phyloP scores from a whole-genome alignment of 1,140 invertebrate genomes.

The Hycleus cichorii region DNA sequence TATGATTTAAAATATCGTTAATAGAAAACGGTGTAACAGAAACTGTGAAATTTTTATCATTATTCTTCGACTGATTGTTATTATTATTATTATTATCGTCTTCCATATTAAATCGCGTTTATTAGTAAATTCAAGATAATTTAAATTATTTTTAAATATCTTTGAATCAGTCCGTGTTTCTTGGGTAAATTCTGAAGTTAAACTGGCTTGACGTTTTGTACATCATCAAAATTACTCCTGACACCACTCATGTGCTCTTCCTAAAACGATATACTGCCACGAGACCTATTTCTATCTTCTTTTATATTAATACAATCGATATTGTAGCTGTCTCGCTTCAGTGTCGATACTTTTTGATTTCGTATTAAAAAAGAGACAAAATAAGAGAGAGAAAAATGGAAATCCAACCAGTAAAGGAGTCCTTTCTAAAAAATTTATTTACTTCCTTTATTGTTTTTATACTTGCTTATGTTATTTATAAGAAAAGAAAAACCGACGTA shows the following conservation, averaged over 20 bases:
- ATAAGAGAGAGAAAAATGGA: conserved; percentile 20
- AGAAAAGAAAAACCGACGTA: too few relatives aligned
- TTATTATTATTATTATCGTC: conserved; percentile 19
- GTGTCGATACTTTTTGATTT: conserved; percentile 17
- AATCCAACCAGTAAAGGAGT: too few relatives aligned
- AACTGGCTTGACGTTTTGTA: conserved; percentile 19
- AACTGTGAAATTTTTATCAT: conserved; percentile 25
- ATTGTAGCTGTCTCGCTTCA: conserved; percentile 9
- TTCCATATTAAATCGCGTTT: not conserved
- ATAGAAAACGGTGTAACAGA: conserved; percentile 65
- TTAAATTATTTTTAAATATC: not conserved
- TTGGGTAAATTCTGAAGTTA: conserved; percentile 17
- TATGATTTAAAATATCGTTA: conserved; percentile 63
- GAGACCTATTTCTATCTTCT: conserved; percentile 8
- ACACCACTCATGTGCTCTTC: conserved; percentile 25
- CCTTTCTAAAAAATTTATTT: too few relatives aligned
- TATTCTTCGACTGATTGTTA: conserved; percentile 16
- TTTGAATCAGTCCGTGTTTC: conserved; percentile 10
- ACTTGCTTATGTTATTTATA: too few relatives aligned
- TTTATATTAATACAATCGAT: too few relatives aligned
- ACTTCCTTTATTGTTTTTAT: too few relatives aligned
- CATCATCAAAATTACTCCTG: conserved; percentile 27
- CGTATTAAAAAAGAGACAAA: too few relatives aligned
- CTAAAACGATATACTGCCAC: conserved; percentile 6
- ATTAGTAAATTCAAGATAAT: not conserved